Evolutionary conservation across 2,113 vertebrate species (phyloP), one percentile per base, ranked within the genome.

Genomic region (Aplodontia rufa): DNA sequence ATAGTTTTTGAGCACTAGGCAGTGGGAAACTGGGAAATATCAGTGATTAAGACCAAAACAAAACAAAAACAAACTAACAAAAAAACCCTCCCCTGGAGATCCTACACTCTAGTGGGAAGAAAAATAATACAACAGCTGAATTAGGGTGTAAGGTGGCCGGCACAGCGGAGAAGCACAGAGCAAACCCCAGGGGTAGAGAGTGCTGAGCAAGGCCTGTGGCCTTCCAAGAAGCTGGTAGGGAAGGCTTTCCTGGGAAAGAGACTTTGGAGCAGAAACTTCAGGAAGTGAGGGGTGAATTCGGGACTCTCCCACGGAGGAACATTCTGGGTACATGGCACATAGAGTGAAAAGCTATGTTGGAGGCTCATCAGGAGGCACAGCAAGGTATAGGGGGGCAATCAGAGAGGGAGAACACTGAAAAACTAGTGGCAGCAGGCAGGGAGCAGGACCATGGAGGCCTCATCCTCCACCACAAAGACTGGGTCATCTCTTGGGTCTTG

Each of bases 11-110:
- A 83, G 60, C 45, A 82, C 22, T 1, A 4, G 19, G 26, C 30
- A 45, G 37, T 24, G 45, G 88, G 30, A 87, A 94, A 53, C 37
- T 24, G 45, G 88, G 30, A 87, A 94, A 53, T 47, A 62, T 35
- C 76, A 53, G 13, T 49, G 42, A 87, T 68, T 58, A 37, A 69
- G 45, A 72, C 12, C 24, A 60, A 60, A 26, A n/a, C n/a, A n/a
- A 60, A 51, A 51, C 12, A 51, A 60, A 26, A 26, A 9, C 24
- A 60, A 60, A 60, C 24, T 3, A 24, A 58, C 12, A 45, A 37
- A 19, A 19, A 4, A 51, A 5, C 47, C 7, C 47, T 47, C 55
- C 13, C 5, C 32, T 55, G 66, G 11, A 13, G 60, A 1, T 69
- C 69, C 53, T 28, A 14, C 40, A 9, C 51, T 69, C 74, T 22